phyloP scores from a whole-genome alignment of 2,888 invertebrate species.

The Caenorhabditis becei region DNA sequence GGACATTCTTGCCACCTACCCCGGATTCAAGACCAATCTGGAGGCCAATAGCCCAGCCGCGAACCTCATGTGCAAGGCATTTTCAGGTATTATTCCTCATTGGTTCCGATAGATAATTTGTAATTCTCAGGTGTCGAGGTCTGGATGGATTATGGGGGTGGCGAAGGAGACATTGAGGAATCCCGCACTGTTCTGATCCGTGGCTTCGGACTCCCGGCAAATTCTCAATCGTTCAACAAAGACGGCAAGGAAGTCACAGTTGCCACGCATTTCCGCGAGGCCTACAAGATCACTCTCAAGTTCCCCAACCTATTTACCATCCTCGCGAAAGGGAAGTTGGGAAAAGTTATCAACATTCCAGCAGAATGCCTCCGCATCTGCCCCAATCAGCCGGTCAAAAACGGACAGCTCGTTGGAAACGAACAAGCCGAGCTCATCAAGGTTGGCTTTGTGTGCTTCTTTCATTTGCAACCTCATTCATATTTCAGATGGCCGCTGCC shows the following conservation, averaged over 20 bases:
- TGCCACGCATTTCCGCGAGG: constrained; percentile 16
- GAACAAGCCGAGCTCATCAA: constrained; percentile 29
- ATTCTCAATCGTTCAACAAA: background rate
- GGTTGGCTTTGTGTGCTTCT: background rate
- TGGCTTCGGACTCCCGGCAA: background rate
- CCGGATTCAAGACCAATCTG: background rate
- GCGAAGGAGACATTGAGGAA: background rate
- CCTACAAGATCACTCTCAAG: background rate
- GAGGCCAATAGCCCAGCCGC: background rate
- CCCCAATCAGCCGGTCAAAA: constrained; percentile 3
- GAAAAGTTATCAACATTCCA: background rate
- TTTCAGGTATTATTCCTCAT: background rate
- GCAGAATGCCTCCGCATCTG: constrained; percentile 11
- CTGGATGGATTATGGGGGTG: background rate
- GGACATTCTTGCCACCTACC: background rate
- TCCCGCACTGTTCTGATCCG: background rate
- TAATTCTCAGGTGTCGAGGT: constrained; percentile 6
- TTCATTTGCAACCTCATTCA: background rate
- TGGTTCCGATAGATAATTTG: background rate
- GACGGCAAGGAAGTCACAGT: background rate
- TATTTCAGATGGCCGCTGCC: constrained; percentile 1
- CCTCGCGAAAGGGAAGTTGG: background rate
- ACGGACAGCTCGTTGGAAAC: constrained; percentile 12
- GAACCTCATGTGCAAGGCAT: background rate
- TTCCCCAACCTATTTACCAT: constrained; percentile 20